A percentile compares a stretch with the other conserved stretches of the same genome.
Evolutionary conservation across 2,797 vertebrate species (phyloP).

Genomic region (Remorina albescens): DNA sequence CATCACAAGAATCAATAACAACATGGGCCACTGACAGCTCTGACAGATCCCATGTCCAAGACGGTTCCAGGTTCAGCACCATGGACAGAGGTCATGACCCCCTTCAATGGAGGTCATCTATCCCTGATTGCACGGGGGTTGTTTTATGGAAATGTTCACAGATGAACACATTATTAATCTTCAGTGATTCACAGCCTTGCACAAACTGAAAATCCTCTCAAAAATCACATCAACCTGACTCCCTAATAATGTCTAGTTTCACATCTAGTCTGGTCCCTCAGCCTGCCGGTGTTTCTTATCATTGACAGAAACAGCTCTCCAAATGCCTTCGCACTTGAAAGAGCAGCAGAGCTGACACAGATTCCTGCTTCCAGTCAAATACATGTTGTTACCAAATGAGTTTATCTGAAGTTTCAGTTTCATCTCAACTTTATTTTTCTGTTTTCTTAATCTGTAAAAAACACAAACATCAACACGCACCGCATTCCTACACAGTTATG

Average conservation of each 20-base stretch:
- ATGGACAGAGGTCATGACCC: neutral
- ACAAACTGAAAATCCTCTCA: neutral
- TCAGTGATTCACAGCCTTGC: neutral
- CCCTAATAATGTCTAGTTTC: neutral
- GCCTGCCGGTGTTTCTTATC: neutral
- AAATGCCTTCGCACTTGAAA: neutral
- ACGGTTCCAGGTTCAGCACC: slow-evolving; percentile 7
- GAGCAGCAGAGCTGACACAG: slow-evolving; percentile 1
- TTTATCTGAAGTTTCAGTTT: slow-evolving; percentile 1
- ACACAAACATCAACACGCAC: neutral
- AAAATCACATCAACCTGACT: neutral
- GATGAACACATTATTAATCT: neutral
- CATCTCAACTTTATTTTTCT: too few species aligned
- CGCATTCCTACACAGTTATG: neutral
- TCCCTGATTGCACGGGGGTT: neutral
- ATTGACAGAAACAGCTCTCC: neutral
- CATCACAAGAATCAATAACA: neutral
- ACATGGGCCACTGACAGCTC: neutral
- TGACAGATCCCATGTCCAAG: neutral
- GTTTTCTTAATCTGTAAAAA: neutral
- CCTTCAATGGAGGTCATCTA: slow-evolving; percentile 5
- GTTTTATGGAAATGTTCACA: neutral
- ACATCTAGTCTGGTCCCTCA: neutral
- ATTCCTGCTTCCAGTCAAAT: neutral
- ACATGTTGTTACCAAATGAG: neutral